Evolutionary conservation across 2,888 invertebrate genomes (phyloP).

Genomic region (Drosophila diplacantha): DNA sequence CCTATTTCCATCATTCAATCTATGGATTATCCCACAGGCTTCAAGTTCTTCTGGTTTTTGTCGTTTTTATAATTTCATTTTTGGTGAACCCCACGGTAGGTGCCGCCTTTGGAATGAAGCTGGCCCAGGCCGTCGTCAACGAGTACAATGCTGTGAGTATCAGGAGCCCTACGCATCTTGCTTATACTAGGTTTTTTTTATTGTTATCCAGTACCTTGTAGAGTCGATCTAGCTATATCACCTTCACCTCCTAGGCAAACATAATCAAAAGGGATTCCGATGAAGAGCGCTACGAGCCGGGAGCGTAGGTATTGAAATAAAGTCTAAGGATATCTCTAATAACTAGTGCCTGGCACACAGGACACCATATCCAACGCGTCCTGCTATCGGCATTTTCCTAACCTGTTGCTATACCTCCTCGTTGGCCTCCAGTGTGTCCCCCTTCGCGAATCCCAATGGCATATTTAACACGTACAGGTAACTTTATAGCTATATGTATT

Average conservation of each 20-base stretch:
- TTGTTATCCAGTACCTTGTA: too few relatives aligned
- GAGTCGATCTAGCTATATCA: too few relatives aligned
- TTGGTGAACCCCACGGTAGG: conserved; percentile 23
- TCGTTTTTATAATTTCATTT: conserved; percentile 2
- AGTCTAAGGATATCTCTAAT: not conserved
- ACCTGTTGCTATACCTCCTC: conserved; percentile 41
- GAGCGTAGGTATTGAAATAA: conserved; percentile 41
- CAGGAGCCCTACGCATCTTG: not conserved
- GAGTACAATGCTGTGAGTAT: conserved; percentile 42
- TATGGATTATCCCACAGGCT: conserved; percentile 27
- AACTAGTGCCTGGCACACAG: conserved; percentile 12
- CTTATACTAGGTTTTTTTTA: not conserved
- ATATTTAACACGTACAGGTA: conserved; percentile 8
- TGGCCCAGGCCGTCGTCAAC: conserved; percentile 39
- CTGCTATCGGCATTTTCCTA: conserved; percentile 52
- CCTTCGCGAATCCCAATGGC: conserved; percentile 51
- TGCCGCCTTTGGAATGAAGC: conserved; percentile 54
- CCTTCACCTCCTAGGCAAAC: conserved; percentile 32
- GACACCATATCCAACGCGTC: conserved; percentile 46
- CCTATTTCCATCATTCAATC: fast-evolving
- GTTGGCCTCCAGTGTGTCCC: conserved; percentile 46
- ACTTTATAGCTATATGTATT: not conserved
- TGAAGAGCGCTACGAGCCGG: conserved; percentile 48
- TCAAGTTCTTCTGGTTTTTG: conserved; percentile 30
- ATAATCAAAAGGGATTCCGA: conserved; percentile 21